Conservation (phyloP, 1,140 invertebrate genomes). For the Halyomorpha halys region DNA sequence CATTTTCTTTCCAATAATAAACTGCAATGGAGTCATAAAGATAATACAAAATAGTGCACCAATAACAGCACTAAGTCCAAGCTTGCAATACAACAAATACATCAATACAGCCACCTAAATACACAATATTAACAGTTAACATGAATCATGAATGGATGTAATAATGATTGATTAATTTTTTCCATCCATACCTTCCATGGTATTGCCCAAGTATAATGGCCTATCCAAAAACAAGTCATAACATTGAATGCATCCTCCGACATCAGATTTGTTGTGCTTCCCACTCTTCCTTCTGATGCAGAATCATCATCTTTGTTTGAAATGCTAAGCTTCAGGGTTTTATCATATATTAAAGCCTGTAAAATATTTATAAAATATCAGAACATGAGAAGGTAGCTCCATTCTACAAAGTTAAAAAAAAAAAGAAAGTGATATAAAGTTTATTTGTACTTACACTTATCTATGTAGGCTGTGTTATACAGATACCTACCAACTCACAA, state of each 20-base stretch:
- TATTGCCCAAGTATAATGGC: constrained; percentile 76
- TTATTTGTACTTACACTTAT: no score
- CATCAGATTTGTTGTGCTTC: constrained; percentile 68
- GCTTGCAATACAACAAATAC: constrained; percentile 59
- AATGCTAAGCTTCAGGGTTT: constrained; percentile 37
- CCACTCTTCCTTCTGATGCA: constrained; percentile 43
- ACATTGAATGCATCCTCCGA: constrained; percentile 71
- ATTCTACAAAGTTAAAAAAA: no score
- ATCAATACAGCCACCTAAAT: constrained; percentile 60
- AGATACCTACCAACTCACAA: no score
- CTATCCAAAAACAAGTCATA: constrained; percentile 73
- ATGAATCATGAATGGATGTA: no score
- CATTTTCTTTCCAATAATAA: constrained; percentile 58
- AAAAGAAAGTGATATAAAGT: no score
- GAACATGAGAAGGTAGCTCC: no score
- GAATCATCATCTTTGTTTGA: constrained; percentile 36
- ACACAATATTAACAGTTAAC: neutral
- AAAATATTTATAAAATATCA: constrained; percentile 26
- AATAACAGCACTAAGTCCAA: constrained; percentile 67
- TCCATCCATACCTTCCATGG: constrained; percentile 59
- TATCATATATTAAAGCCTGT: constrained; percentile 55
- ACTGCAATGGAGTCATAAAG: constrained; percentile 59
- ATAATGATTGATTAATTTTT: no score
- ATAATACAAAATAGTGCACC: constrained; percentile 58
- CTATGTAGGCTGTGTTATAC: no score